Evolutionary conservation across 2,797 vertebrate genomes (phyloP).

Genomic region (Moxostoma hubbsi): DNA sequence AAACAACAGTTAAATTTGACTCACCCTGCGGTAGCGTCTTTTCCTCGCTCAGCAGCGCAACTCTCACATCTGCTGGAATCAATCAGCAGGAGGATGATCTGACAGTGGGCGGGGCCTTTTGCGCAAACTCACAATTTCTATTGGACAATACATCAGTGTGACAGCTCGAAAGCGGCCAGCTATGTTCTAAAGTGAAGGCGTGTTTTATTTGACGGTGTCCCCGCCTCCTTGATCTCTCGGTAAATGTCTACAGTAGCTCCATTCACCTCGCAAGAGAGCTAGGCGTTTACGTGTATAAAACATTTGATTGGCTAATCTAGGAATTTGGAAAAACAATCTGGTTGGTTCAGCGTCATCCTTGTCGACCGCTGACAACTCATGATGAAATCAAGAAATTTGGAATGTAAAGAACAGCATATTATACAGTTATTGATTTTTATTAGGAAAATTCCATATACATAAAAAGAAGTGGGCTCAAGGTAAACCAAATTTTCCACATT

Average conservation of each 20-base stretch:
- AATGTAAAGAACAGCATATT: too few species aligned
- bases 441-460: too few species aligned
- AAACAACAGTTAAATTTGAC: conserved; percentile 37
- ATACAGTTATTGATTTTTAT: too few species aligned
- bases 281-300: conserved; percentile 8
- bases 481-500: too few species aligned
- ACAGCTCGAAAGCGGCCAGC: not conserved
- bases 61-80: conserved; percentile 74
- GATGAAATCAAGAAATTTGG: too few species aligned
- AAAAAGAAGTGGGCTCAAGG: too few species aligned
- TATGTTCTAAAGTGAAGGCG: not conserved
- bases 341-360: conserved; percentile 10
- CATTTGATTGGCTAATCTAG: conserved; percentile 39
- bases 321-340: not conserved
- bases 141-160: conserved; percentile 61
- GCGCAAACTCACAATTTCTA: conserved; percentile 53
- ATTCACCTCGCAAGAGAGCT: not conserved
- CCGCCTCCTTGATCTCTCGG: conserved; percentile 19
- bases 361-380: not conserved
- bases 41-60: conserved; percentile 57
- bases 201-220: conserved; percentile 3
- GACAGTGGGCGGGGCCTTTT: conserved; percentile 58
- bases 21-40: conserved; percentile 69
- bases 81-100: conserved; percentile 58
- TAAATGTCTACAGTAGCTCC: conserved; percentile 48